These are phyloP conservation scores for Rhyzopertha dominica DNA, from an alignment of 1,140 invertebrate species.

Conservation along the genomic window DNA sequence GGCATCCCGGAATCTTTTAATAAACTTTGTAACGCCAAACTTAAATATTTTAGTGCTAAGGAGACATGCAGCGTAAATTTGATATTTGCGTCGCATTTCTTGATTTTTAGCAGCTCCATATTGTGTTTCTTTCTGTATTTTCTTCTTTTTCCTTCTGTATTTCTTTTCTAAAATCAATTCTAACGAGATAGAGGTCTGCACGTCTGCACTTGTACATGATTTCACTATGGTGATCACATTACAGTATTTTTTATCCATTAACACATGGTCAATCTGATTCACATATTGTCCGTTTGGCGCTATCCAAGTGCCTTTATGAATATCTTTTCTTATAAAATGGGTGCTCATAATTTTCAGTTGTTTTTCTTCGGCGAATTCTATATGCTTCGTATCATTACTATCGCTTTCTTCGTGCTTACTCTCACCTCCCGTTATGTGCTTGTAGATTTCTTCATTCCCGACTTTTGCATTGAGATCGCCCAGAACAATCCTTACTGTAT, in stretches of 20 bases:
- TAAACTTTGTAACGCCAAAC: no score
- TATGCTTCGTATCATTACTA: slow-evolving; percentile 22
- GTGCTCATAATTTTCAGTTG: slow-evolving; percentile 20
- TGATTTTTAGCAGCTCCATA: no score
- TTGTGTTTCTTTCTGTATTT: no score
- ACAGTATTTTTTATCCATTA: slow-evolving; percentile 11
- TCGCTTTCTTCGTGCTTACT: no score
- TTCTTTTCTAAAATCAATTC: no score
- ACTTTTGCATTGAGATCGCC: slow-evolving; percentile 12
- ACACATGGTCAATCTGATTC: slow-evolving; percentile 27
- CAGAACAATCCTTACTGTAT: slow-evolving; percentile 6
- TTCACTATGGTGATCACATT: slow-evolving; percentile 15
- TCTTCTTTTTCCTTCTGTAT: no score
- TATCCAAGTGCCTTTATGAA: slow-evolving; percentile 22
- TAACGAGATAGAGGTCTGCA: no score
- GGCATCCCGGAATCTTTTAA: no score
- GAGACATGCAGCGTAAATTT: no score
- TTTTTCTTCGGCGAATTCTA: slow-evolving; percentile 15
- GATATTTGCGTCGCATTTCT: no score
- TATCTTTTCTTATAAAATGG: slow-evolving; percentile 19
- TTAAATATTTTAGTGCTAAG: no score
- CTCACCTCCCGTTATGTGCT: not conserved
- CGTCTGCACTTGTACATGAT: slow-evolving; percentile 17
- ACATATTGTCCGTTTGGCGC: slow-evolving; percentile 18
- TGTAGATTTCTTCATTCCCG: slow-evolving; percentile 6